These are phyloP conservation scores for Melanostoma scalare DNA, from an alignment of 2,888 invertebrate species.

Conservation along the genomic window DNA sequence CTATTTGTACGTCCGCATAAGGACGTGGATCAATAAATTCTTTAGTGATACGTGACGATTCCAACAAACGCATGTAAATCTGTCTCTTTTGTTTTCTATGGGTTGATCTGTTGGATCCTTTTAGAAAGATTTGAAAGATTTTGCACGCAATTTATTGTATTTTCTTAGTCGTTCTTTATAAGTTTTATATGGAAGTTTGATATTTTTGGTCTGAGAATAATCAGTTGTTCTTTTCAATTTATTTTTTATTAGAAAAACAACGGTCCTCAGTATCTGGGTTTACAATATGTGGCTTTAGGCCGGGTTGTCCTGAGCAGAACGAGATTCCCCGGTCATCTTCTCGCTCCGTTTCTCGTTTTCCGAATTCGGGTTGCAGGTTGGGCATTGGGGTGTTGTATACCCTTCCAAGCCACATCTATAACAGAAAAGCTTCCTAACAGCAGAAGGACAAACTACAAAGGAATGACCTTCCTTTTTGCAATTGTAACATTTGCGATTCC, in stretches of 20 bases:
- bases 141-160: slow-evolving; percentile 9
- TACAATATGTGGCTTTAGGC: not conserved
- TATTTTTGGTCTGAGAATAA: too few species aligned
- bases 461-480: slow-evolving; percentile 1
- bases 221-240: too few species aligned
- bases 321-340: slow-evolving; percentile 8
- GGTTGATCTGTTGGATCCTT: not conserved
- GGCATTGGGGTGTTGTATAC: not conserved
- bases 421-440: slow-evolving; percentile 3
- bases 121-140: not conserved
- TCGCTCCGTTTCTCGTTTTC: slow-evolving; percentile 10
- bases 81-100: not conserved
- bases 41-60: not conserved
- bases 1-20: not conserved
- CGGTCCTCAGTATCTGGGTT: too few species aligned
- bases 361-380: not conserved
- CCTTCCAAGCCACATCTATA: slow-evolving; percentile 2
- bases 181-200: too few species aligned
- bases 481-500: not conserved
- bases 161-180: not conserved
- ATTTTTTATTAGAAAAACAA: too few species aligned
- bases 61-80: not conserved
- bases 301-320: slow-evolving; percentile 13
- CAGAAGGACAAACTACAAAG: slow-evolving; percentile 3
- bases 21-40: not conserved